A percentile compares a stretch with the other conserved stretches of the same genome.
phyloP scores from a whole-genome alignment of 2,888 invertebrate genomes.

The Augiades crinisus region DNA sequence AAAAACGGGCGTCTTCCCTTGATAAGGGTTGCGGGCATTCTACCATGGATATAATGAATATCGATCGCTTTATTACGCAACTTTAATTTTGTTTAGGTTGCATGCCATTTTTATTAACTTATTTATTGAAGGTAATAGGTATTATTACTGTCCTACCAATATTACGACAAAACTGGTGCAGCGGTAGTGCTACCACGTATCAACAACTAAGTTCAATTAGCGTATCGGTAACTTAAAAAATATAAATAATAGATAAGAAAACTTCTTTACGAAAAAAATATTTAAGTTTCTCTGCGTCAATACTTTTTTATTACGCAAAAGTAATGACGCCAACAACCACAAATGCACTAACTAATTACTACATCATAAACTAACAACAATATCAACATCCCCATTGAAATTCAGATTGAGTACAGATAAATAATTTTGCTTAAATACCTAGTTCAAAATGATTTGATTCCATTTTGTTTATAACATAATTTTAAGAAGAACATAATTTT shows the following conservation, averaged over 20 bases:
- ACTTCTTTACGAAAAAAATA: too few species aligned
- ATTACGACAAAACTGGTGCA: too few species aligned
- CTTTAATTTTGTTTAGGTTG: slow-evolving; percentile 26
- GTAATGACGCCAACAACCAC: background rate
- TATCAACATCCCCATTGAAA: slow-evolving; percentile 26
- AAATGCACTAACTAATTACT: background rate
- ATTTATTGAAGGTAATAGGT: background rate
- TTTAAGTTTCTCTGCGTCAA: background rate
- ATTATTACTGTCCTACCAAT: background rate
- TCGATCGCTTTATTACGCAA: slow-evolving; percentile 51
- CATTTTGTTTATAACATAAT: too few species aligned
- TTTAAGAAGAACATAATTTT: too few species aligned
- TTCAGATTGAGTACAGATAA: slow-evolving; percentile 35
- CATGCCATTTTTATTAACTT: background rate
- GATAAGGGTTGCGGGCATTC: slow-evolving; percentile 76
- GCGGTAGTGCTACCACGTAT: too few species aligned
- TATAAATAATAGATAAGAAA: too few species aligned
- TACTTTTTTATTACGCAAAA: too few species aligned
- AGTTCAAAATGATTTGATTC: too few species aligned
- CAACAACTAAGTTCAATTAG: too few species aligned
- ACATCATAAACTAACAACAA: background rate
- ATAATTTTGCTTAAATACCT: slow-evolving; percentile 32
- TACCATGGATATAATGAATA: slow-evolving; percentile 72
- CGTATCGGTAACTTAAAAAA: too few species aligned
- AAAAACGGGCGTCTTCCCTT: slow-evolving; percentile 79